Percentiles rank a stretch among this genome's conserved stretches.
Conservation (phyloP, 1,140 invertebrate genomes). For the Octopus bimaculoides region DNA sequence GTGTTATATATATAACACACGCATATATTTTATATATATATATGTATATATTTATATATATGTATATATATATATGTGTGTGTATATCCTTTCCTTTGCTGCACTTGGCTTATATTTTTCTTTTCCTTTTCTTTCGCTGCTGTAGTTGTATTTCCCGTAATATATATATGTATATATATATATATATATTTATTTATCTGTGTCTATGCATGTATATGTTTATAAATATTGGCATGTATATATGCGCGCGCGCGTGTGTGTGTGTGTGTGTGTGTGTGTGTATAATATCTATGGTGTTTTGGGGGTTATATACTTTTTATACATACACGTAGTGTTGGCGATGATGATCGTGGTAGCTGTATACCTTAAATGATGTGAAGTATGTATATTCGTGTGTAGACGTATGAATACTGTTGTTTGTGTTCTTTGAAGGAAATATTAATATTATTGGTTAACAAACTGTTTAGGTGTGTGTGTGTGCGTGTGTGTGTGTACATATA, state of each 20-base stretch:
- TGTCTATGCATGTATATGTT: constrained; percentile 22
- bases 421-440: neutral
- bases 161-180: constrained; percentile 22
- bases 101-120: constrained; percentile 20
- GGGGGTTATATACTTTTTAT: neutral
- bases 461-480: no score
- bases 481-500: no score
- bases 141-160: constrained; percentile 19
- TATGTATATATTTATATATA: neutral
- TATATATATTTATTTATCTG: constrained; percentile 23
- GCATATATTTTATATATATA: neutral
- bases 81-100: neutral
- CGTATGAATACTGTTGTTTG: neutral
- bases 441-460: no score
- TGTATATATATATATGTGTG: neutral
- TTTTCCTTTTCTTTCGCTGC: constrained; percentile 17
- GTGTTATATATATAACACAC: neutral
- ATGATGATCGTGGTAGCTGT: neutral
- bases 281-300: neutral
- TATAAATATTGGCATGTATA: constrained; percentile 19
- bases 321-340: neutral
- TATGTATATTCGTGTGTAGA: neutral
- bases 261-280: constrained; percentile 18
- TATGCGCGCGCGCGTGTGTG: constrained; percentile 18
- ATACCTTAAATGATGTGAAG: neutral